Evolutionary conservation across 2,888 invertebrate species (phyloP).

Genomic region (Apoderus coryli): DNA sequence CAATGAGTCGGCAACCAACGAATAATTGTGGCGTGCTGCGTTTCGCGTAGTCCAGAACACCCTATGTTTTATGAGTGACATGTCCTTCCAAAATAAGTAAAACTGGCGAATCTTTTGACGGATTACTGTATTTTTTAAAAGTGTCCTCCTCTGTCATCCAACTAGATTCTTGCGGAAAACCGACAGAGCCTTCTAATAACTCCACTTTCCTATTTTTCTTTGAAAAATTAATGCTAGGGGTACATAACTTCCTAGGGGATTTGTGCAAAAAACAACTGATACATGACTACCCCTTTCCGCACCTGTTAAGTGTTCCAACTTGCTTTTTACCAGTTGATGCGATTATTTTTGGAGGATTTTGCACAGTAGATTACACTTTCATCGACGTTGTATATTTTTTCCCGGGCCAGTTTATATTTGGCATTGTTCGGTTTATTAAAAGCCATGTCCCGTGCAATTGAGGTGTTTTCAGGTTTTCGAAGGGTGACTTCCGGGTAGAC

Average conservation of each 20-base stretch:
- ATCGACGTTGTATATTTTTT: slow-evolving; percentile 3
- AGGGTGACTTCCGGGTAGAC: slow-evolving; percentile 1
- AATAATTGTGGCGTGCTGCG: not conserved
- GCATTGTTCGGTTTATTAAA: slow-evolving; percentile 1
- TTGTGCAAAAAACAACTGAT: not conserved
- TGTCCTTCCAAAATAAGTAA: slow-evolving; percentile 2
- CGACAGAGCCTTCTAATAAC: slow-evolving; percentile 3
- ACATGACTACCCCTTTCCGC: slow-evolving; percentile 1
- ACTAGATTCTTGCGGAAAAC: slow-evolving; percentile 3
- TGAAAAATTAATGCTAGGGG: slow-evolving; percentile 1
- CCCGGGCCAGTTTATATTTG: slow-evolving; percentile 1
- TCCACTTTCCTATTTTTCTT: slow-evolving; percentile 1
- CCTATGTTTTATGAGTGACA: not conserved
- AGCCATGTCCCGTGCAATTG: slow-evolving; percentile 1
- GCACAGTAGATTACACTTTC: too few species aligned
- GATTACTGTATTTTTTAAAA: slow-evolving; percentile 2
- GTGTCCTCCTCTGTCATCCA: slow-evolving; percentile 1
- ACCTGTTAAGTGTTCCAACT: slow-evolving; percentile 1
- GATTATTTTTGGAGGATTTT: too few species aligned
- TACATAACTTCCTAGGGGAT: slow-evolving; percentile 2
- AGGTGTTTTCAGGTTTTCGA: slow-evolving; percentile 3
- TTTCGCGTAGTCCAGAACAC: slow-evolving; percentile 3
- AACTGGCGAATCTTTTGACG: slow-evolving; percentile 3
- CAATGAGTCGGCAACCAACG: not conserved
- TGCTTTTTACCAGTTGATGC: too few species aligned